Base-by-base conservation (phyloP, 2,888 invertebrate species). In the Galerucella calmariensis region DNA sequence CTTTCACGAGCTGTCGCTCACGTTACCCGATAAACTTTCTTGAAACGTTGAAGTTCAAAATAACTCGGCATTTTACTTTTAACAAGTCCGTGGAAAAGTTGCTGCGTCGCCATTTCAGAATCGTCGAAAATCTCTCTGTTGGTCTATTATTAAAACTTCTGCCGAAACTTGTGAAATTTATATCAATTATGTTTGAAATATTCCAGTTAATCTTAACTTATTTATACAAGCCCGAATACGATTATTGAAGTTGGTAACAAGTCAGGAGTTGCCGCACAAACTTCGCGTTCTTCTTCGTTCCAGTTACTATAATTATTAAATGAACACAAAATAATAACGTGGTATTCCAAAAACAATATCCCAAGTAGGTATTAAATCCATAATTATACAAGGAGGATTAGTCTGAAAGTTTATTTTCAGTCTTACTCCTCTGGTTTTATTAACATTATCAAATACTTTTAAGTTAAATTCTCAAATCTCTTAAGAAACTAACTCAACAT, bases 151-250 rank as follows among this genome's bases (percentile, higher is more conserved):
- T 77, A 76, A 78, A 78, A 78, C 68, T 77, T 77, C 46, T 63
- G 56, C 67, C 51, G 65, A 72, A 72, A 76, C 72, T 79, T 74
- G 69, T 66, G 74, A 79, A 77, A 79, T 77, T 77, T 77, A 79
- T 79, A 79, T 79, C 78, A 78, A 78, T 78, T 78, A 79, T 76
- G 69, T 67, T 71, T 69, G 74, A 75, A 76, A 75, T 73, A 73
- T 76, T 75, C 62, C 73, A 73, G 73, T 69, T 78, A 76, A 78
- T 78, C 76, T 78, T 67, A 71, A 72, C 74, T 76, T 69, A 75
- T 76, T 77, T 74, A 72, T 75, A 69, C 58, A n/a, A 48, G 2
- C 67, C 16, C 11, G 67, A 53, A 67, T 67, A 51, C 51, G 20
- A 53, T 27, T 35, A 67, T 67, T 67, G 48, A 53, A 67, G 56